Conservation (phyloP, 2,797 vertebrate genomes). For the Fundulus diaphanus region DNA sequence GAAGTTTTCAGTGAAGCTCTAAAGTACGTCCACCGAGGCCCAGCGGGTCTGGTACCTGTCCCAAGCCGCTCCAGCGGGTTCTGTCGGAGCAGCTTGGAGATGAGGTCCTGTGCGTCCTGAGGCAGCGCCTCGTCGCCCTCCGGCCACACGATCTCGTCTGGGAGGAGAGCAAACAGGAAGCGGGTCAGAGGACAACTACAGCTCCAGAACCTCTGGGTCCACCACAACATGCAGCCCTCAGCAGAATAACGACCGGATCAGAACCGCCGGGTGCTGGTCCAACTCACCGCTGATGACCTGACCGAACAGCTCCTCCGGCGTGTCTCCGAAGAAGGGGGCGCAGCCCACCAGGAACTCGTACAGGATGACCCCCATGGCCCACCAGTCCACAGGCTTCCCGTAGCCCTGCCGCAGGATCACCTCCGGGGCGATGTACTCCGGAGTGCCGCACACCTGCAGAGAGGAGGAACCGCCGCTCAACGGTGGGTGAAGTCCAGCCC, state of each 20-base stretch:
- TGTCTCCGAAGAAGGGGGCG: conserved; percentile 96
- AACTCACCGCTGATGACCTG: conserved; percentile 96
- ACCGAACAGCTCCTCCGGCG: conserved; percentile 95
- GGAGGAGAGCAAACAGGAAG: conserved; percentile 7
- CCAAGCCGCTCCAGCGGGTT: conserved; percentile 94
- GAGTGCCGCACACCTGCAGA: conserved; percentile 95
- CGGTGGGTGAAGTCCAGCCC: too few relatives aligned
- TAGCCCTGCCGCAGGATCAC: conserved; percentile 98
- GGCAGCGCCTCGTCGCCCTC: conserved; percentile 96
- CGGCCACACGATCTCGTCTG: conserved; percentile 97
- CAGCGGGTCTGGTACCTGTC: conserved; percentile 77
- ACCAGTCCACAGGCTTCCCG: conserved; percentile 97
- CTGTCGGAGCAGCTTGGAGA: conserved; percentile 90
- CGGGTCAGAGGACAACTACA: neutral
- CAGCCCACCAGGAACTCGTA: conserved; percentile 97
- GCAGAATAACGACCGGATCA: neutral
- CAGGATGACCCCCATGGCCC: conserved; percentile 97
- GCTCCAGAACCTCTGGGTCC: neutral
- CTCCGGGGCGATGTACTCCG: conserved; percentile 96
- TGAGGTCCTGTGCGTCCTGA: conserved; percentile 92
- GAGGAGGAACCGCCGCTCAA: too few relatives aligned
- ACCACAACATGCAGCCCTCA: too few relatives aligned
- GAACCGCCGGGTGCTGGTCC: too few relatives aligned
- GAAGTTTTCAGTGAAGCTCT: too few relatives aligned
- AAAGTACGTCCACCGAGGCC: too few relatives aligned